Evolutionary conservation across 2,888 invertebrate genomes (phyloP).

Genomic region (Sabatieria punctata): DNA sequence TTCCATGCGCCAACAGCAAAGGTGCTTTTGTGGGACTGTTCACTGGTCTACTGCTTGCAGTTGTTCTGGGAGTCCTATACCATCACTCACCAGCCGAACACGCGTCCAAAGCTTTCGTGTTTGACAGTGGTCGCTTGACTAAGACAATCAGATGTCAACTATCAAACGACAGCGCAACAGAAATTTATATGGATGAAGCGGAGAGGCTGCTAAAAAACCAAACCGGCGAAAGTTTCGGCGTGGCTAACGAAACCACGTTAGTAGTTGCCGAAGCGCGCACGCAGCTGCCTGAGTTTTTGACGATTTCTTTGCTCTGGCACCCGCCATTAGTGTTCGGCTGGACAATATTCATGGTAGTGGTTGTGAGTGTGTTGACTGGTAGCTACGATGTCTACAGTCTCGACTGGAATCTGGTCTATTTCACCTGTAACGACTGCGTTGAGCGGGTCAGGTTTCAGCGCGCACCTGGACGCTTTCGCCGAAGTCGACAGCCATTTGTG

Average conservation of each 20-base stretch:
- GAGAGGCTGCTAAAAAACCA: too few species aligned
- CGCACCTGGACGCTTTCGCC: not conserved
- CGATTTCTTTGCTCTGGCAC: not conserved
- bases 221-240: too few species aligned
- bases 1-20: slow-evolving; percentile 1
- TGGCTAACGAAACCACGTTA: too few species aligned
- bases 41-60: not conserved
- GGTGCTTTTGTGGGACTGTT: not conserved
- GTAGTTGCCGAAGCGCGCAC: too few species aligned
- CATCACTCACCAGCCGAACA: too few species aligned
- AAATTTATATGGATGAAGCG: too few species aligned
- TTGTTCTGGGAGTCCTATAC: too few species aligned
- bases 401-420: slow-evolving; percentile 5
- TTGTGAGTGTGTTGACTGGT: slow-evolving; percentile 2
- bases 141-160: not conserved
- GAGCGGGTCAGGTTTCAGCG: not conserved
- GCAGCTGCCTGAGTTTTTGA: too few species aligned
- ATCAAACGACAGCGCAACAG: not conserved
- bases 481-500: not conserved
- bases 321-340: not conserved
- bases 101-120: not conserved
- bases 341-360: not conserved
- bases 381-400: slow-evolving; percentile 3
- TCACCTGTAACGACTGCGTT: not conserved
- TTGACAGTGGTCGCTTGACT: not conserved